Evolutionary conservation across 2,797 vertebrate genomes (phyloP).

Genomic region (Salmo trutta): DNA sequence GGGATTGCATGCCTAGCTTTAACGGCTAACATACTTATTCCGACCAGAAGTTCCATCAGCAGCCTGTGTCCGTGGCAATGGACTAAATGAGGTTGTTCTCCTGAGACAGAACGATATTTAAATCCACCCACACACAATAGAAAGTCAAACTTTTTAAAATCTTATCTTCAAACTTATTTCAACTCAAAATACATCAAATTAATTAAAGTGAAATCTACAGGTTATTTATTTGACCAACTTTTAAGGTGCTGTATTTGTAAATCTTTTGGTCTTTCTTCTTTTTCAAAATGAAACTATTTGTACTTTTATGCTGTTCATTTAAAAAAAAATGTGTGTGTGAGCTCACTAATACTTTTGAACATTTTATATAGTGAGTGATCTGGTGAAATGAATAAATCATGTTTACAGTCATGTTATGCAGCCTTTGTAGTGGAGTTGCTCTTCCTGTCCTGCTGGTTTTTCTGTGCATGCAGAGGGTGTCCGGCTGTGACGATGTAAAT

Average conservation of each 20-base stretch:
- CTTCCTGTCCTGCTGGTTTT: slow-evolving; percentile 45
- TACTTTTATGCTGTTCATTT: background rate
- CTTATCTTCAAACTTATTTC: background rate
- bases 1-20: background rate
- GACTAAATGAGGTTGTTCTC: background rate
- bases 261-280: slow-evolving; percentile 8
- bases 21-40: background rate
- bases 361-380: slow-evolving; percentile 17
- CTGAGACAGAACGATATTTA: background rate
- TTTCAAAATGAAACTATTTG: background rate
- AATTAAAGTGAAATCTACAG: background rate
- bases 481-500: slow-evolving; percentile 55
- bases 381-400: slow-evolving; percentile 40
- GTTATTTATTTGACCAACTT: slow-evolving; percentile 14
- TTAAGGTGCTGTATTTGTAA: slow-evolving; percentile 6
- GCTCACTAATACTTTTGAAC: slow-evolving; percentile 4
- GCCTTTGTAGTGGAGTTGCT: slow-evolving; percentile 30
- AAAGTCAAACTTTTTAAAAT: background rate
- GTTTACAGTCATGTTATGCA: slow-evolving; percentile 29
- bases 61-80: background rate
- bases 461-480: slow-evolving; percentile 22
- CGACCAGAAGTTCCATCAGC: background rate
- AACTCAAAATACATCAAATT: background rate
- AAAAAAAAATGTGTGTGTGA: background rate
- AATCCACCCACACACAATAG: slow-evolving; percentile 30